Evolutionary conservation across 2,113 vertebrate genomes (phyloP).

Genomic region (Herpetotheres cachinnans): DNA sequence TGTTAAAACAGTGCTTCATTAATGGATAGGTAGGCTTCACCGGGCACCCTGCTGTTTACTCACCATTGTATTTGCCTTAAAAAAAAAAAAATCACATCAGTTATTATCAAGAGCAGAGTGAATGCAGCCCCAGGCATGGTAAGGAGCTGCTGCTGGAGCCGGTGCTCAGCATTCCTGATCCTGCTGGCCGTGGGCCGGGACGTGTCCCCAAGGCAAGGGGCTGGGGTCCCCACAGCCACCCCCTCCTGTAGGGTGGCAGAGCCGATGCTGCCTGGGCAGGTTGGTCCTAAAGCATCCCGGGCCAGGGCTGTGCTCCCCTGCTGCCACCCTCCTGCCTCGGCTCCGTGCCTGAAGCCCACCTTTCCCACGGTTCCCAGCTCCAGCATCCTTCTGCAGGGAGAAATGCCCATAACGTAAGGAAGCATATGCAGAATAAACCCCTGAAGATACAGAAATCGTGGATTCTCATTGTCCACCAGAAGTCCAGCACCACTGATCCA

Average conservation of each 20-base stretch:
- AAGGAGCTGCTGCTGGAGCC: not conserved
- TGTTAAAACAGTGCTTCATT: constrained; percentile 30
- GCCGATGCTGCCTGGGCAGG: fast-evolving
- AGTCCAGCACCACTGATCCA: not conserved
- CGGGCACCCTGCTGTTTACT: not conserved
- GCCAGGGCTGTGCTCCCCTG: not conserved
- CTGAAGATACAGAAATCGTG: not conserved
- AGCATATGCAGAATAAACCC: not conserved
- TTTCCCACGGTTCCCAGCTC: not conserved
- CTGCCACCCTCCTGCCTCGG: not conserved
- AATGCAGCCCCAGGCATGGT: not conserved
- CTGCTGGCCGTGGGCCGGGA: fast-evolving
- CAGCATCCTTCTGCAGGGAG: not conserved
- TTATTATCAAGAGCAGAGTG: not conserved
- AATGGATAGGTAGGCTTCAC: not conserved
- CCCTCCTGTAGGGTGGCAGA: fast-evolving
- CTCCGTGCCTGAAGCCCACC: not conserved
- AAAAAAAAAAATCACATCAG: not conserved
- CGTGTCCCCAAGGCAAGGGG: fast-evolving
- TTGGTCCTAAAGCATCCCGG: not conserved
- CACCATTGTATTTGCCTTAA: not conserved
- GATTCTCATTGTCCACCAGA: not conserved
- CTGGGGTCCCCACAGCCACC: fast-evolving
- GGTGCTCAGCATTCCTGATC: not conserved
- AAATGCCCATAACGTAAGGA: not conserved